phyloP scores from a whole-genome alignment of 2,113 vertebrate species.

The Lanius ludovicianus region DNA sequence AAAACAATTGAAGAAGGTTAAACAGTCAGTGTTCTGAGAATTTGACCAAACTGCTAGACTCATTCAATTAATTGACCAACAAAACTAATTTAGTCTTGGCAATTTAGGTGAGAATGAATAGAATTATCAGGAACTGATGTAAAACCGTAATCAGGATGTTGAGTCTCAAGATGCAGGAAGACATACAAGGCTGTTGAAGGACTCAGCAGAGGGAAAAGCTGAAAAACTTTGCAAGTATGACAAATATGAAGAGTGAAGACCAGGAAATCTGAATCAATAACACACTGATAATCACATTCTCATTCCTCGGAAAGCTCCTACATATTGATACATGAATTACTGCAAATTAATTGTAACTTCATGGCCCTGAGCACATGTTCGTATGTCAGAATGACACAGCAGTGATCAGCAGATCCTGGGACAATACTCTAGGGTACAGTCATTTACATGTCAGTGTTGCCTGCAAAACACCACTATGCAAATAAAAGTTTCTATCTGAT shows the following conservation, averaged over 20 bases:
- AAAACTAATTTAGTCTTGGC: background rate
- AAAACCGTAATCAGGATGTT: background rate
- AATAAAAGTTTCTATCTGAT: background rate
- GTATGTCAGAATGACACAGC: background rate
- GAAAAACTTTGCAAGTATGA: background rate
- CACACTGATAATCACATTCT: rapidly evolving
- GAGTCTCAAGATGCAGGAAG: background rate
- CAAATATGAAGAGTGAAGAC: background rate
- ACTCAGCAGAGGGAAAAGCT: background rate
- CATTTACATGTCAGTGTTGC: background rate
- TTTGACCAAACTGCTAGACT: background rate
- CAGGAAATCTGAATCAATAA: background rate
- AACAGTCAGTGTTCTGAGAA: background rate
- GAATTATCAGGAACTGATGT: background rate
- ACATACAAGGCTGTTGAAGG: background rate
- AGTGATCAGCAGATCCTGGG: background rate
- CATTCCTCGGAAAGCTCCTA: background rate
- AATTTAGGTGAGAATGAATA: background rate
- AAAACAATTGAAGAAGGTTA: background rate
- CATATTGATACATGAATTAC: background rate
- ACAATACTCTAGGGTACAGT: background rate
- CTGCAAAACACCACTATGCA: background rate
- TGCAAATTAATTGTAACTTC: background rate
- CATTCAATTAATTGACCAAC: background rate
- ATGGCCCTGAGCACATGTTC: background rate